phyloP scores from a whole-genome alignment of 2,888 invertebrate species.

The Toxonevra muliebris region DNA sequence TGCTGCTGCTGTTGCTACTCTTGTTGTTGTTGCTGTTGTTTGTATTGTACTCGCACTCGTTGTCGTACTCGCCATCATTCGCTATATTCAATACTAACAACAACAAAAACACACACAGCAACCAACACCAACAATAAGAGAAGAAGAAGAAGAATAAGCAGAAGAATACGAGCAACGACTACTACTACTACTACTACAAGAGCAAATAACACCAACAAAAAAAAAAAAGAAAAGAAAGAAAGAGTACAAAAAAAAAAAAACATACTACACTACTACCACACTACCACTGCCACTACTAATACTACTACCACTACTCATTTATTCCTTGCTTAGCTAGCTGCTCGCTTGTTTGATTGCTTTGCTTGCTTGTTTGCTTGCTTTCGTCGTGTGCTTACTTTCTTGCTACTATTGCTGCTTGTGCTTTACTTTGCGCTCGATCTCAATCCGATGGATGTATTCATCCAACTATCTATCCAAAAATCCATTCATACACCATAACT shows the following conservation, averaged over 20 bases:
- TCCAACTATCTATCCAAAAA: conserved; percentile 6
- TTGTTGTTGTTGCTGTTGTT: conserved; percentile 14
- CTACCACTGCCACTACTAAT: conserved; percentile 5
- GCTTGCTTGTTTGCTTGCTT: neutral
- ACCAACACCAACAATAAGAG: neutral
- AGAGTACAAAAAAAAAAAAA: too few species aligned
- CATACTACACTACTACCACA: neutral
- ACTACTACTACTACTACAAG: too few species aligned
- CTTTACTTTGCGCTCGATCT: conserved; percentile 2
- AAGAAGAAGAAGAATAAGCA: conserved; percentile 14
- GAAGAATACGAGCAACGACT: too few species aligned
- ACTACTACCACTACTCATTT: conserved; percentile 9
- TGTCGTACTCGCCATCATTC: conserved; percentile 12
- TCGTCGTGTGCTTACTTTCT: conserved; percentile 23
- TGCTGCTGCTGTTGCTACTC: conserved; percentile 35
- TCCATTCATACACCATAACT: neutral
- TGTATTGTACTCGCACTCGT: conserved; percentile 38
- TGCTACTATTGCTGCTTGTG: neutral
- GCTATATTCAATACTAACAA: conserved; percentile 20
- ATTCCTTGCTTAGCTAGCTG: conserved; percentile 28
- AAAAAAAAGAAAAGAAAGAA: too few species aligned
- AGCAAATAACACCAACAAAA: conserved; percentile 32
- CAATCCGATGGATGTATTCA: conserved; percentile 7
- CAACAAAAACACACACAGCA: conserved; percentile 30
- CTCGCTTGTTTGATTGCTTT: neutral